phyloP scores from a whole-genome alignment of 1,140 invertebrate species.

The Pachyrhynchus sulphureomaculatus region DNA sequence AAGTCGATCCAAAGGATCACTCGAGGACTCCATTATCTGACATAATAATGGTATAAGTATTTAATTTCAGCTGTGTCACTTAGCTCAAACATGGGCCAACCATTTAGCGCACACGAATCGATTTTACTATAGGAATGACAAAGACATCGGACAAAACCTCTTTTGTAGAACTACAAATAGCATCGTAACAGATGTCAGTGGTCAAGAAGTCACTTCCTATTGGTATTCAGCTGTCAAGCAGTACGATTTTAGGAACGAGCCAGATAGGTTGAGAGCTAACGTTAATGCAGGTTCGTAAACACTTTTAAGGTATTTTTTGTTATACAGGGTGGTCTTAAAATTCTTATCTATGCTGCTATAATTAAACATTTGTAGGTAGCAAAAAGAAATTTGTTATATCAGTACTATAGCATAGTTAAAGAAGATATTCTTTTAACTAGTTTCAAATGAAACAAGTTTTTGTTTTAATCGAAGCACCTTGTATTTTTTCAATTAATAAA shows the following conservation, averaged over 20 bases:
- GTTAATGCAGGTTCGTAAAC: conserved; percentile 75
- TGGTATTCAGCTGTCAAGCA: conserved; percentile 82
- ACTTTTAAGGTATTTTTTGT: too few species aligned
- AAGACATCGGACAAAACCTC: conserved; percentile 74
- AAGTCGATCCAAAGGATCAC: too few species aligned
- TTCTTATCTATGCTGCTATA: neutral
- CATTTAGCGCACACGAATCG: conserved; percentile 76
- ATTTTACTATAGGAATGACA: conserved; percentile 73
- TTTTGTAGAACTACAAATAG: conserved; percentile 69
- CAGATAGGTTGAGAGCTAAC: conserved; percentile 71
- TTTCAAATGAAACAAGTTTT: too few species aligned
- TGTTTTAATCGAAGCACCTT: too few species aligned
- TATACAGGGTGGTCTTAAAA: neutral
- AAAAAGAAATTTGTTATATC: too few species aligned
- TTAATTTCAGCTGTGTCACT: conserved; percentile 67
- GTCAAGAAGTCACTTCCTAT: conserved; percentile 80
- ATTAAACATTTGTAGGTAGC: neutral
- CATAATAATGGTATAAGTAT: too few species aligned
- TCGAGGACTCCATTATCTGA: too few species aligned
- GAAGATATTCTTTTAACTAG: too few species aligned
- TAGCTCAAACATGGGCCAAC: conserved; percentile 84
- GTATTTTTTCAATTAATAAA: too few species aligned
- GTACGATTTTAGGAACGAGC: conserved; percentile 70
- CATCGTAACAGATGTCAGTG: conserved; percentile 66
- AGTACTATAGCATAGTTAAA: too few species aligned